Evolutionary conservation across 1,140 invertebrate species (phyloP).

Genomic region (Aphaenogaster ashmeadi): DNA sequence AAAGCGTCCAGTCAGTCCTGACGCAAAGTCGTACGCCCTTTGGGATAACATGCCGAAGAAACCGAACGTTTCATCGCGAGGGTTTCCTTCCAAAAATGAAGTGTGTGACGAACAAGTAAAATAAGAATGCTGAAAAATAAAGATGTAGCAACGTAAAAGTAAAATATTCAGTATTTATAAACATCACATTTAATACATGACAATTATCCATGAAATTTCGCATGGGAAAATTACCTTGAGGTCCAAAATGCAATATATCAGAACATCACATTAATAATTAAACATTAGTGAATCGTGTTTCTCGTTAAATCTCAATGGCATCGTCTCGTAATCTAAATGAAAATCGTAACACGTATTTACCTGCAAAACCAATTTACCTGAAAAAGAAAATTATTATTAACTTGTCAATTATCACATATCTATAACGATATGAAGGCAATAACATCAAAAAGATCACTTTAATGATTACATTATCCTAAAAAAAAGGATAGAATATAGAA

Average conservation of each 20-base stretch:
- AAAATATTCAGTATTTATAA: neutral
- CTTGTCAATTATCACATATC: neutral
- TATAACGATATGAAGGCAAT: neutral
- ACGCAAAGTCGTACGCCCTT: neutral
- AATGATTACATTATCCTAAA: neutral
- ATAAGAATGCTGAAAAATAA: slow-evolving; percentile 20
- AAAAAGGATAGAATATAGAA: neutral
- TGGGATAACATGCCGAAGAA: slow-evolving; percentile 17
- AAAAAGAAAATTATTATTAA: slow-evolving; percentile 22
- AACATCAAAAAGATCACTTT: neutral
- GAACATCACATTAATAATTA: slow-evolving; percentile 14
- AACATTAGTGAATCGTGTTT: neutral
- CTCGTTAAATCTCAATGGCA: neutral
- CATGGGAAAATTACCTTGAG: neutral
- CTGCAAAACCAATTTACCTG: neutral
- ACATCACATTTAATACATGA: slow-evolving; percentile 15
- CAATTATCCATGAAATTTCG: neutral
- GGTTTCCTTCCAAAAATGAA: slow-evolving; percentile 1
- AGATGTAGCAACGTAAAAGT: slow-evolving; percentile 5
- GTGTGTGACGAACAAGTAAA: neutral
- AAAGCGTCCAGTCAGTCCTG: neutral
- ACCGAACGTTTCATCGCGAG: neutral
- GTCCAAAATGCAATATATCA: slow-evolving; percentile 18
- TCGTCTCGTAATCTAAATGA: neutral
- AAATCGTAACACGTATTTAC: slow-evolving; percentile 16